Percentiles rank a stretch among this genome's conserved stretches.
Conservation (phyloP, 2,888 invertebrate species). For the Altica lythri region DNA sequence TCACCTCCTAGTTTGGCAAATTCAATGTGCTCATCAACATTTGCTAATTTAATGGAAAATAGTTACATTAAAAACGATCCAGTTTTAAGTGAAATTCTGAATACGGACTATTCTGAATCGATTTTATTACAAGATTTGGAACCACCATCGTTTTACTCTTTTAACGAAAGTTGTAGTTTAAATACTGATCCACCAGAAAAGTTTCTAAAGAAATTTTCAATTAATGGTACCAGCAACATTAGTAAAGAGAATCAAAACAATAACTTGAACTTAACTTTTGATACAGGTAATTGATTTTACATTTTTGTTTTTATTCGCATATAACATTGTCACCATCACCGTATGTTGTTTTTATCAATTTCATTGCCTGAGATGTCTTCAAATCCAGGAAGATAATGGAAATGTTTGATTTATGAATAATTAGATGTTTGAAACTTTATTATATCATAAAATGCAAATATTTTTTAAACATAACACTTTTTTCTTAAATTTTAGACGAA, state of each 20-base stretch:
- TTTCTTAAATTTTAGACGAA: no score
- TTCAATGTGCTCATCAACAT: conserved; percentile 59
- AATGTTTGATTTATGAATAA: no score
- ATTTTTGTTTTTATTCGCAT: no score
- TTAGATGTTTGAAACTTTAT: no score
- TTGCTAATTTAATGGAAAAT: conserved; percentile 57
- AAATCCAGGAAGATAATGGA: no score
- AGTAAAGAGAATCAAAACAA: no score
- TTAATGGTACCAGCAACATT: conserved; percentile 39
- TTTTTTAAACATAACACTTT: no score
- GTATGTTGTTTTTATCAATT: no score
- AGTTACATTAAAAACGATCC: conserved; percentile 56
- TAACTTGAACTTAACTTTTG: conserved; percentile 17
- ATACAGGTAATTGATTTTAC: no score
- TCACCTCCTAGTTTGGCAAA: conserved; percentile 66
- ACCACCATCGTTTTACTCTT: conserved; percentile 52
- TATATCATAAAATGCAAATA: no score
- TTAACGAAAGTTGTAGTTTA: conserved; percentile 53
- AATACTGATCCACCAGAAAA: conserved; percentile 53
- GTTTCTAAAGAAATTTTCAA: conserved; percentile 49
- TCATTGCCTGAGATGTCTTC: no score
- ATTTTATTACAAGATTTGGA: conserved; percentile 51
- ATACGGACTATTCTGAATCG: conserved; percentile 52
- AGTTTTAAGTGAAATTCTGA: conserved; percentile 53
- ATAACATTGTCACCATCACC: no score